phyloP scores from a whole-genome alignment of 2,888 invertebrate genomes.

The Panzeria rudis region DNA sequence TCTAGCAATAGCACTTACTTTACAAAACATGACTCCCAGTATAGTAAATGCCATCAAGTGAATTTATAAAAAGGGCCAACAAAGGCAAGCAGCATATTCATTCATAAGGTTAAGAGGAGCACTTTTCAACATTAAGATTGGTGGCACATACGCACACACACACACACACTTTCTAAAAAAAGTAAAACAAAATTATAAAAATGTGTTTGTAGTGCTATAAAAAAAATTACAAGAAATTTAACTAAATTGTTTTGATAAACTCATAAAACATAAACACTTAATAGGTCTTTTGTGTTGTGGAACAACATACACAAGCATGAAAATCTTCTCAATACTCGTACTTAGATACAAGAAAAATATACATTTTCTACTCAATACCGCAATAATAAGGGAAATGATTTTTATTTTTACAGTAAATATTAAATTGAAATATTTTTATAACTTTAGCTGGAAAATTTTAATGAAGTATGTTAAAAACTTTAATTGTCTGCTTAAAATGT shows the following conservation, averaged over 20 bases:
- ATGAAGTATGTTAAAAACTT: slow-evolving; percentile 22
- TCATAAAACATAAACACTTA: slow-evolving; percentile 71
- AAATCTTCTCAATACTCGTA: slow-evolving; percentile 22
- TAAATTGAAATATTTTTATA: not conserved
- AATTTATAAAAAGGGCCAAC: slow-evolving; percentile 23
- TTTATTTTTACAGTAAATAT: not conserved
- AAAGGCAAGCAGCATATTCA: slow-evolving; percentile 58
- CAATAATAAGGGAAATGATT: slow-evolving; percentile 25
- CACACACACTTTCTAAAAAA: not conserved
- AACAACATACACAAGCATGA: slow-evolving; percentile 2
- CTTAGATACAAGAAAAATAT: not conserved
- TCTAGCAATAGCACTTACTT: slow-evolving; percentile 64
- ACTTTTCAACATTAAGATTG: slow-evolving; percentile 66
- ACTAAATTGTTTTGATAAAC: slow-evolving; percentile 71
- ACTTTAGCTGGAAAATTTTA: not conserved
- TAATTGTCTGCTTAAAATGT: not conserved
- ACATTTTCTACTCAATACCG: not conserved
- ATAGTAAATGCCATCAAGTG: slow-evolving; percentile 50
- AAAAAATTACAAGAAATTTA: slow-evolving; percentile 68
- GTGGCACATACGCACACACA: slow-evolving; percentile 24
- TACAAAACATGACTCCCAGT: slow-evolving; percentile 70
- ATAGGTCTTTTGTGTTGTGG: slow-evolving; percentile 67
- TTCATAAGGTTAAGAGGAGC: slow-evolving; percentile 70
- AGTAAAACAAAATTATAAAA: slow-evolving; percentile 23
- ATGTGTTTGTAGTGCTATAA: slow-evolving; percentile 29